Base-by-base conservation (phyloP, 2,113 vertebrate species). In the Prinia subflava region DNA sequence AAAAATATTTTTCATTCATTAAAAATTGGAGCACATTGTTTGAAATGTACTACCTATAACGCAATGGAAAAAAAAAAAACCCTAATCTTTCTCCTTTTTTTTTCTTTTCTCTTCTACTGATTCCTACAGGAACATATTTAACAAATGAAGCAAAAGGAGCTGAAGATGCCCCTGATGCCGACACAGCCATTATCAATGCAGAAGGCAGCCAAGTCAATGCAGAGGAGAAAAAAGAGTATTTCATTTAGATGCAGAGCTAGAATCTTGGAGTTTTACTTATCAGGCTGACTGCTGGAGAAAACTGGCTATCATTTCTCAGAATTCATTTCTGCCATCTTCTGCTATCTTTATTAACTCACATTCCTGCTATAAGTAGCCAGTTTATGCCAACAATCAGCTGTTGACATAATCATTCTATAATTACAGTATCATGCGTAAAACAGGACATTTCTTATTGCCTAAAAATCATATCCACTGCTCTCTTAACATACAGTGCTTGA, bases 221-320 rank as follows among this genome's bases (percentile, higher is more conserved):
- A 89, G 99, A 99, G 97, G 99, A 99, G 97, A 99, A 99, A 98
- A 99, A 99, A 96, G 99, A 99, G 97, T 99, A 99, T 98, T 99
- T 99, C 98, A 99, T 99, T 98, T 99, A 99, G 99, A 98, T 97
- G 96, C 97, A 98, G 97, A 97, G 98, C 97, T 96, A 97, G 96
- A 97, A 97, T 97, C 92, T 95, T 97, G 95, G 94, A 98, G 96
- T 98, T 98, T 97, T 96, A 86, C 96, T 98, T 98, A 97, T 97
- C 97, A 97, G 96, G 97, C 98, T 98, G 98, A 97, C 97, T 98
- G 98, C 97, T 98, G 97, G 97, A 98, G 96, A 97, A 98, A 98
- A 98, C 98, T 97, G 98, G 98, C 98, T 98, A 95, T 98, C 95
- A 97, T 96, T 97, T 97, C 97, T 94, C 92, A 96, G 97, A 97